phyloP scores from a whole-genome alignment of 2,888 invertebrate genomes.

The Gandaritis pyraliata region DNA sequence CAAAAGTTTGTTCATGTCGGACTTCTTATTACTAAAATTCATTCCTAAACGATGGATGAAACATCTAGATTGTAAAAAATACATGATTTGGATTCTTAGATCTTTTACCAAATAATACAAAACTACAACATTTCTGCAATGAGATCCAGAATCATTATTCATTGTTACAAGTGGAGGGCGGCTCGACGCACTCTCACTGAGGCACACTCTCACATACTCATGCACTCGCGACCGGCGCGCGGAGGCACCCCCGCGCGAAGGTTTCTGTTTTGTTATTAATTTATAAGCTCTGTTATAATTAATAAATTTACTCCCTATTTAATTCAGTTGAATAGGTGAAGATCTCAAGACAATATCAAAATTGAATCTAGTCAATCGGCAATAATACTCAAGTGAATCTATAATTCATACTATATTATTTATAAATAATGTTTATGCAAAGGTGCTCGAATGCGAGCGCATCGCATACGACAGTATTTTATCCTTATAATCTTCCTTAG shows the following conservation, averaged over 20 bases:
- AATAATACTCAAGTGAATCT: conserved; percentile 83
- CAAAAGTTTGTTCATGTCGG: conserved; percentile 80
- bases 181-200: conserved; percentile 29
- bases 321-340: conserved; percentile 69
- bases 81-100: conserved; percentile 79
- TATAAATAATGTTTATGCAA: conserved; percentile 71
- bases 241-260: conserved; percentile 50
- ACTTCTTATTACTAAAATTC: conserved; percentile 76
- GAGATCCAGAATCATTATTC: conserved; percentile 75
- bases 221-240: conserved; percentile 45
- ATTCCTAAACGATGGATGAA: conserved; percentile 79
- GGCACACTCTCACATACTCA: conserved; percentile 44
- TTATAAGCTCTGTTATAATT: conserved; percentile 70
- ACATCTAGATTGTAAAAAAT: conserved; percentile 78
- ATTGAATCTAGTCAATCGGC: conserved; percentile 78
- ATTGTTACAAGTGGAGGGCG: conserved; percentile 57
- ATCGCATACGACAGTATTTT: conserved; percentile 71
- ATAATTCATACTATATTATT: conserved; percentile 82
- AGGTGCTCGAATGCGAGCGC: conserved; percentile 61
- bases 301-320: conserved; percentile 62
- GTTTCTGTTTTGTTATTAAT: conserved; percentile 50
- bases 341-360: conserved; percentile 66
- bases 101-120: conserved; percentile 75
- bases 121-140: conserved; percentile 77
- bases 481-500: conserved; percentile 73